Evolutionary conservation across 2,797 vertebrate species (phyloP), one percentile per base, ranked within the genome.

Genomic region (Acridotheres tristis): DNA sequence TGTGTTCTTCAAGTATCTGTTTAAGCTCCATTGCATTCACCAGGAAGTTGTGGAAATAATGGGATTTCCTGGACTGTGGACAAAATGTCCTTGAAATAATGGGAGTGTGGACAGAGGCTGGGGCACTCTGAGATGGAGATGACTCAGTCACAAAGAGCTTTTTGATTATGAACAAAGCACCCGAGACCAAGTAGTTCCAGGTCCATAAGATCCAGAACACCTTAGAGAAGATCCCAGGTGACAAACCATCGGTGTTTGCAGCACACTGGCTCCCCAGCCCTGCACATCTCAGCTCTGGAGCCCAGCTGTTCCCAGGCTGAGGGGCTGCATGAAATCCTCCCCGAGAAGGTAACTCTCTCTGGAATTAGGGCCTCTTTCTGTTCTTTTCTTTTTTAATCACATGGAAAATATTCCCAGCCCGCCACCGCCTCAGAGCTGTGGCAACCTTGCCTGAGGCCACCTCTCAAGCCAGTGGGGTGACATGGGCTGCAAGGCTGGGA

Each of bases 371-470:
- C 2, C 47, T 50, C 73, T 71, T 73, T 40, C 5, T 48, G 12
- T 34, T 40, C 16, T 32, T 48, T 58, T 72, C 57, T 71, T 43
- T 55, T 65, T 68, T 58, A 82, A 89, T 83, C 38, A 59, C 57
- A 54, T 26, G 58, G 85, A 80, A 94, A 94, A 58, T 63, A 80
- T 76, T 89, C 82, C 75, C 32, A 67, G 78, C 67, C 94, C 47
- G 42, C 29, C 50, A 59, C 23, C 0, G 0, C 17, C 63, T 69
- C 47, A 55, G 43, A 88, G 55, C 67, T 91, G 85, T 82, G 90
- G n/a, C 5, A 1, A 73, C 67, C 43, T 91, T 89, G 82, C 84
- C 79, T 7, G 10, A 93, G 89, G 95, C 85, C 10, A 7, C 9
- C 1, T 93, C 67, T 65, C 67, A 88, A 67, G 53, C 74, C 5